phyloP scores from a whole-genome alignment of 2,113 vertebrate genomes.

The Corvus cornix region DNA sequence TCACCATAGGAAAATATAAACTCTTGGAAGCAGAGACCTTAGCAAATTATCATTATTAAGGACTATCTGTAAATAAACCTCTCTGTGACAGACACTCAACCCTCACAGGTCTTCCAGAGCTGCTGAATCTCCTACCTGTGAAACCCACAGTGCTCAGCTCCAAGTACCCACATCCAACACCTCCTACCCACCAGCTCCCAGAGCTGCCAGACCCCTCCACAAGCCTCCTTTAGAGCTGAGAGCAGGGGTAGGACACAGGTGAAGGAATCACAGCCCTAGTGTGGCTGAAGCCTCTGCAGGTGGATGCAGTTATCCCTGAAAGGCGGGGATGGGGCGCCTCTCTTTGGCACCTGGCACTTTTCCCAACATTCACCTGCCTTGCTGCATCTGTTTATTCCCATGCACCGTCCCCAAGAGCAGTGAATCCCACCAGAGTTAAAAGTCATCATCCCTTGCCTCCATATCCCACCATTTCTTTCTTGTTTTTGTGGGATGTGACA shows the following conservation, averaged over 20 bases:
- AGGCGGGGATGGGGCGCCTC: too few relatives aligned
- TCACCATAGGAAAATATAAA: neutral
- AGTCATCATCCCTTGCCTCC: neutral
- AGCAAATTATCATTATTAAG: neutral
- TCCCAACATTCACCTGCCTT: neutral
- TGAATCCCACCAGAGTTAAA: neutral
- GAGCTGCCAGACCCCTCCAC: fast-evolving
- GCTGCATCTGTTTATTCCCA: neutral
- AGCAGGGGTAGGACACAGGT: too few relatives aligned
- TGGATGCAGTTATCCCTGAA: neutral
- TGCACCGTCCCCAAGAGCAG: fast-evolving
- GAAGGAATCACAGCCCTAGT: neutral
- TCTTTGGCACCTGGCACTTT: neutral
- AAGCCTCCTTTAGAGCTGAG: neutral
- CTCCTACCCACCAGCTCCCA: fast-evolving
- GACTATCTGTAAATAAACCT: neutral
- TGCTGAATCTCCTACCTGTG: neutral
- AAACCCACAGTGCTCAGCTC: neutral
- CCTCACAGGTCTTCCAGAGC: neutral
- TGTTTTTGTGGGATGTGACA: neutral
- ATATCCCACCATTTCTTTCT: neutral
- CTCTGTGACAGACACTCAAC: neutral
- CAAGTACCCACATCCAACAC: fast-evolving
- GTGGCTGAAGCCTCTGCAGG: neutral
- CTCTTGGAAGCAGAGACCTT: neutral